These are phyloP conservation scores for Acrobasis consociella DNA, from an alignment of 2,888 invertebrate genomes.

Conservation along the genomic window DNA sequence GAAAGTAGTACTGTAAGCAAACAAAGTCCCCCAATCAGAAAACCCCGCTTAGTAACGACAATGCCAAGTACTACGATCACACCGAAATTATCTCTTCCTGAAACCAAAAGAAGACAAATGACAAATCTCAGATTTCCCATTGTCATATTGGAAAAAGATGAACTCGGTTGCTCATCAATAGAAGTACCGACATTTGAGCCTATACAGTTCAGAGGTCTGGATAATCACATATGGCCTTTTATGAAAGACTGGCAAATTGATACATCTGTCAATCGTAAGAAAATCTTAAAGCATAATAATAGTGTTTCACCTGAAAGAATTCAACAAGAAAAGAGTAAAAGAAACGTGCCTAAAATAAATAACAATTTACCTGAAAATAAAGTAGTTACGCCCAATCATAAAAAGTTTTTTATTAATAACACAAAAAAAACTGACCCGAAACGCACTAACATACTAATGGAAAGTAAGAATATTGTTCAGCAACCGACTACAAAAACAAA, in stretches of 20 bases:
- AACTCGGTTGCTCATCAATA: conserved; percentile 48
- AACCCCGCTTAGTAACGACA: conserved; percentile 42
- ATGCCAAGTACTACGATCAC: conserved; percentile 38
- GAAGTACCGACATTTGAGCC: conserved; percentile 46
- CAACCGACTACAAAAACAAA: conserved; percentile 36
- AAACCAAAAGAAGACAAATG: conserved; percentile 54
- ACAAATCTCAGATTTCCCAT: conserved; percentile 58
- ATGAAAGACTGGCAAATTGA: conserved; percentile 57
- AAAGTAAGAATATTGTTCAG: conserved; percentile 31
- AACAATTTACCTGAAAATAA: conserved; percentile 4
- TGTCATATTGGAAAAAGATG: conserved; percentile 61
- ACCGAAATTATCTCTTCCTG: conserved; percentile 52
- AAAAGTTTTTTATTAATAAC: conserved; percentile 4
- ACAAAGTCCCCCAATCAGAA: conserved; percentile 35
- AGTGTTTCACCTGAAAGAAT: conserved; percentile 18
- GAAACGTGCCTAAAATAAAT: not conserved
- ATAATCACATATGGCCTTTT: conserved; percentile 67
- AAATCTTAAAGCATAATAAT: conserved; percentile 10
- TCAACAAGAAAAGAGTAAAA: conserved; percentile 1
- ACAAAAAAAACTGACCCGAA: conserved; percentile 28
- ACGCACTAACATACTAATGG: conserved; percentile 25
- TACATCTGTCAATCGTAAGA: conserved; percentile 23
- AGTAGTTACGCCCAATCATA: not conserved
- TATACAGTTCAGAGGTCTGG: conserved; percentile 59
- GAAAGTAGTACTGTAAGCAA: conserved; percentile 29